Base-by-base conservation (phyloP, 2,888 invertebrate genomes). In the Callyntrura sp. region DNA sequence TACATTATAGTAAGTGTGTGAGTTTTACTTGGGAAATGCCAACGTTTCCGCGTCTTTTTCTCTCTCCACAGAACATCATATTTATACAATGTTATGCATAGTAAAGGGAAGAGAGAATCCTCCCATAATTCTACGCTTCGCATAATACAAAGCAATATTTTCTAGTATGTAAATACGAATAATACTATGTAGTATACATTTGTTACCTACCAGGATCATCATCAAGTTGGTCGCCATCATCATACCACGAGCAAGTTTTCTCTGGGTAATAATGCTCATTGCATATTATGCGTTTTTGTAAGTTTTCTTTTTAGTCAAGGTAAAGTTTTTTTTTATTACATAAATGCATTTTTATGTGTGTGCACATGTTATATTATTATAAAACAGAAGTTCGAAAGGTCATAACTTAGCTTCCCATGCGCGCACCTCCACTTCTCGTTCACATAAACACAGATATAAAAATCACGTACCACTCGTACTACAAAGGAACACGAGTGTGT, bases 321-420 rank as follows among this genome's bases (percentile, higher is more conserved):
- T 87, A 87, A 86, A 87, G 81, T 81, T 48, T 45, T 60, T n/a
- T 60, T 60, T 87, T 87, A 87, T 87, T 55, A 76, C 76, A 28
- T 17, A 78, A 76, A 85, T 73, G 45, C 25, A 65, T 48, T 55
- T 78, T 85, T 85, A 60, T 62, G 45, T 76, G 48, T 76, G 35
- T 25, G 62, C 48, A 78, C 68, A 14, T 83, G 25, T 28, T 45
- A 35, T 43, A 73, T 48, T 43, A 73, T 78, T 76, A 85, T 81
- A 81, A 87, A 87, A 88, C 82, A 88, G 83, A 84, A 81, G 88
- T 88, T 88, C 88, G 76, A 83, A 83, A 84, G 88, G 60, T 65
- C 76, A 88, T 88, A 88, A 88, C 83, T 88, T 84, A 78, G 62
- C 81, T 62, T 57, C 81, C 62, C 81, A 45, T 81, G 45, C 43